Conservation (phyloP, 2,113 vertebrate genomes). For the Epinephelus moara region DNA sequence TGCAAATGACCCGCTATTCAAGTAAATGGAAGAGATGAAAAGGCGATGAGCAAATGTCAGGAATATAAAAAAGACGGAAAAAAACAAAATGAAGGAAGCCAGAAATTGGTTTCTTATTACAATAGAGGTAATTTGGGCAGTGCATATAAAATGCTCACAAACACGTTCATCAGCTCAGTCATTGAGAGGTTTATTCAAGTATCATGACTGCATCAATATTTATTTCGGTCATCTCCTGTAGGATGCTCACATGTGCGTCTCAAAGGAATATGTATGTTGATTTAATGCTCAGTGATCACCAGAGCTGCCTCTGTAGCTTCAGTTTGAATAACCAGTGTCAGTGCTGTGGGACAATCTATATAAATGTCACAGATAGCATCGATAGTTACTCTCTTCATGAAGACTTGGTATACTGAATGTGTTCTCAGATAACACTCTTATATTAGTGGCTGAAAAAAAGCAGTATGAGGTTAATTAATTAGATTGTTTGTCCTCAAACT, state of each 20-base stretch:
- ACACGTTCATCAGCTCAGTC: conserved; percentile 3
- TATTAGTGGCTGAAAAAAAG: background rate
- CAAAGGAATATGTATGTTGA: conserved; percentile 2
- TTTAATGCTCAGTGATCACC: background rate
- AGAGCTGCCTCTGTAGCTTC: background rate
- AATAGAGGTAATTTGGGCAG: background rate
- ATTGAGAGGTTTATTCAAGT: conserved; percentile 3
- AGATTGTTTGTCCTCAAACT: background rate
- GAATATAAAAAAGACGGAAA: background rate
- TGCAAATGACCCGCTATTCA: conserved; percentile 22
- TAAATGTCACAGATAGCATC: background rate
- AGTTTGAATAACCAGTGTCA: background rate
- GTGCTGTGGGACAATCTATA: background rate
- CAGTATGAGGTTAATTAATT: background rate
- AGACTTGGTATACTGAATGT: background rate
- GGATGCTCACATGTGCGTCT: background rate
- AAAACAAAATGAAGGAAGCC: background rate
- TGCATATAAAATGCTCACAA: background rate
- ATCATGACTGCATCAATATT: conserved; percentile 14
- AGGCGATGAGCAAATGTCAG: conserved; percentile 4
- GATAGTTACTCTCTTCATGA: background rate
- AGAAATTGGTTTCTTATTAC: background rate
- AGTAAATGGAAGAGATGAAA: conserved; percentile 21
- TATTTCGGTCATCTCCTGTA: background rate
- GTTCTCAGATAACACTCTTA: background rate